Conservation (phyloP, 64 coral and sea anemone genomes). For the Acropora yongei region DNA sequence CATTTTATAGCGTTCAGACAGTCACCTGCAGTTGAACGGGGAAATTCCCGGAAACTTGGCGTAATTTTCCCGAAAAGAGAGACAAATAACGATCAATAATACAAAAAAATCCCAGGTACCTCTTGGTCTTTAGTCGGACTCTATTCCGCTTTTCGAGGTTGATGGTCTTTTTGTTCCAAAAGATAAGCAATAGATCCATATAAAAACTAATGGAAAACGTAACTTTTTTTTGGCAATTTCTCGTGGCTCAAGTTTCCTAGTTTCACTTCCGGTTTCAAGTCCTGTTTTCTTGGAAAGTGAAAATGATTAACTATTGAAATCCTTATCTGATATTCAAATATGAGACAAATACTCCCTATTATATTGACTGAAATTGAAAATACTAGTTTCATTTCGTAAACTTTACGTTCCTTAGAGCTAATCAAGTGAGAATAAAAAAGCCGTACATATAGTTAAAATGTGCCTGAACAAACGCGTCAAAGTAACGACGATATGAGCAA, state of each 20-base stretch:
- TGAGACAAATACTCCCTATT: neutral
- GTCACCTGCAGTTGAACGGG: neutral
- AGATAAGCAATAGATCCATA: neutral
- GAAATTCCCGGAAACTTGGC: constrained; percentile 20
- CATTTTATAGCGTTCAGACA: neutral
- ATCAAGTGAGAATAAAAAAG: too few species aligned
- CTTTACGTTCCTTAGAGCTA: too few species aligned
- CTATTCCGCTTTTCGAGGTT: neutral
- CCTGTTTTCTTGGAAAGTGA: neutral
- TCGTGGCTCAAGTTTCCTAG: neutral
- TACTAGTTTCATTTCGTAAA: neutral
- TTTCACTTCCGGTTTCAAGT: neutral
- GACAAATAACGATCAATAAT: too few species aligned
- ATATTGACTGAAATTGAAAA: neutral
- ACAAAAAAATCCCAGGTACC: too few species aligned
- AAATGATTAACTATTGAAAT: neutral
- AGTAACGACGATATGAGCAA: too few species aligned
- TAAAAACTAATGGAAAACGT: neutral
- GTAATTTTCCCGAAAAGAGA: constrained; percentile 1
- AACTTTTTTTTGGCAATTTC: neutral
- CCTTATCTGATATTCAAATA: neutral
- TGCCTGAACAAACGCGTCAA: too few species aligned
- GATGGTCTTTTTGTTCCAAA: too few species aligned
- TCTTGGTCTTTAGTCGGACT: neutral
- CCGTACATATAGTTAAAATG: too few species aligned